Conservation (phyloP, 1,140 invertebrate species). For the Eubasilissa regina region DNA sequence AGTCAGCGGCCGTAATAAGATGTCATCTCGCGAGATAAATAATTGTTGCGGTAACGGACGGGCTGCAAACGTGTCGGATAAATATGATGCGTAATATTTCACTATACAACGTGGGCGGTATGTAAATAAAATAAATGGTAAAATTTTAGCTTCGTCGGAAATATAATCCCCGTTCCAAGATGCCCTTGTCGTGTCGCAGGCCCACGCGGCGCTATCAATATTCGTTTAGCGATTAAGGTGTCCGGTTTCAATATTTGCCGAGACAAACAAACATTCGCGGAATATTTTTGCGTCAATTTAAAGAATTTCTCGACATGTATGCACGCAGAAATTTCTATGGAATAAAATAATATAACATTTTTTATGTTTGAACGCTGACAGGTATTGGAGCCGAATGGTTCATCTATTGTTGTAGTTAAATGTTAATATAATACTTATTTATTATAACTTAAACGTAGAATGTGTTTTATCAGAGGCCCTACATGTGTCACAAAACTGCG, state of each 20-base stretch:
- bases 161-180: neutral
- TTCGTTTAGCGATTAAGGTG: neutral
- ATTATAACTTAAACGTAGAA: no score
- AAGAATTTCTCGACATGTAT: no score
- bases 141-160: neutral
- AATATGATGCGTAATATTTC: slow-evolving; percentile 6
- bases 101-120: neutral
- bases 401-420: no score
- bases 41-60: neutral
- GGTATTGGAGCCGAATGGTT: no score
- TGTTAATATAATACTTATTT: no score
- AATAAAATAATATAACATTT: no score
- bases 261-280: no score
- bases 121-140: slow-evolving; percentile 17
- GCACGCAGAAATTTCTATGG: no score
- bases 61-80: neutral
- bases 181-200: slow-evolving; percentile 1
- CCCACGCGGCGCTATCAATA: slow-evolving; percentile 1
- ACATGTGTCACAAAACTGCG: no score
- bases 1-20: slow-evolving; percentile 48
- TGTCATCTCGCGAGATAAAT: slow-evolving; percentile 47
- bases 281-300: no score
- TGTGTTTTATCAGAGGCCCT: no score
- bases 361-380: no score
- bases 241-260: slow-evolving; percentile 5